Percentiles rank a stretch among this genome's conserved stretches.
These are phyloP conservation scores for Theonella swinhoei DNA, from an alignment of 37 sponge, comb jelly and placozoan genomes.

Conservation along the genomic window DNA sequence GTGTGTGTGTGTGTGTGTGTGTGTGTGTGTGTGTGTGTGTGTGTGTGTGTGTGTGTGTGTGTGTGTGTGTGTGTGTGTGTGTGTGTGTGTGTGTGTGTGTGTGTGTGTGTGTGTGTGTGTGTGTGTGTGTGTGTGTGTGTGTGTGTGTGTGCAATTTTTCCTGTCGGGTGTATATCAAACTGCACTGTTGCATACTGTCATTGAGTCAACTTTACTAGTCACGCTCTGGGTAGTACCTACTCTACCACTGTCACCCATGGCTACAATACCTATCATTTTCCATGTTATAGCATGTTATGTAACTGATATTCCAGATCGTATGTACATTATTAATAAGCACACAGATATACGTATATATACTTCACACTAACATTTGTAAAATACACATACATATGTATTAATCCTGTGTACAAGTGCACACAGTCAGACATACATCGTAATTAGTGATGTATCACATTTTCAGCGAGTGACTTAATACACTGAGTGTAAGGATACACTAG, in stretches of 20 bases:
- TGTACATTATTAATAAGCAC: too few relatives aligned
- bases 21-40: constrained; percentile 17
- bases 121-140: not conserved
- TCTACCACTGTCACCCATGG: too few relatives aligned
- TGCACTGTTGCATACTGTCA: too few relatives aligned
- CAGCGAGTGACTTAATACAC: not conserved
- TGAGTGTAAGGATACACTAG: too few relatives aligned
- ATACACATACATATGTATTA: not conserved
- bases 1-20: too few relatives aligned
- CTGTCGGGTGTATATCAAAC: not conserved
- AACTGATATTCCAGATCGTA: too few relatives aligned
- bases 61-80: constrained; percentile 14
- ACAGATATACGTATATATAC: too few relatives aligned
- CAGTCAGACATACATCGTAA: not conserved
- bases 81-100: constrained; percentile 18
- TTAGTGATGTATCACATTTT: not conserved
- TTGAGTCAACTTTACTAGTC: too few relatives aligned
- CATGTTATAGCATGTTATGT: too few relatives aligned
- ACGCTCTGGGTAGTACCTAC: too few relatives aligned
- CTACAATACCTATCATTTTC: too few relatives aligned
- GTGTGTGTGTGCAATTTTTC: not conserved
- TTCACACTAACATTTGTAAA: too few relatives aligned
- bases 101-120: constrained; percentile 12
- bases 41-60: constrained; percentile 24
- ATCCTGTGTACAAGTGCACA: not conserved